Conservation (phyloP, 2,888 invertebrate species). For the Synanthedon tipuliformis region DNA sequence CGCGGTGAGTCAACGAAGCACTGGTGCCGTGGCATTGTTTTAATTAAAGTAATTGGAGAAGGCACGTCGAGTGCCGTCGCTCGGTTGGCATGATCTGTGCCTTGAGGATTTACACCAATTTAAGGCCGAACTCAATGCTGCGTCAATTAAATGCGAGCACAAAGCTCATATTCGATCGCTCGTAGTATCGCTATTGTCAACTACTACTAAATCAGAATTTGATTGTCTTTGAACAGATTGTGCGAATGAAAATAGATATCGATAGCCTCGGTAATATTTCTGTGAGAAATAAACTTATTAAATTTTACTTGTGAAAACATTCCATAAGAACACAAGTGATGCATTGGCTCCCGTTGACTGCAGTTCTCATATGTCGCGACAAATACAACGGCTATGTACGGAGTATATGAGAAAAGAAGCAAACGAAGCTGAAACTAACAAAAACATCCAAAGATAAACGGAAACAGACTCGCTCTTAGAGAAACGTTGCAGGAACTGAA, state of each 20-base stretch:
- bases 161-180: conserved; percentile 33
- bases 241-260: too few relatives aligned
- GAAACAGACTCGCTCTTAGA: conserved; percentile 60
- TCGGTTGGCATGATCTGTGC: conserved; percentile 64
- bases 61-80: conserved; percentile 60
- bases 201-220: too few relatives aligned
- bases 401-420: conserved; percentile 46
- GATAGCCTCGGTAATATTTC: too few relatives aligned
- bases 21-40: conserved; percentile 66
- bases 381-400: conserved; percentile 33
- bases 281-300: too few relatives aligned
- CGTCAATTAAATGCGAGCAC: conserved; percentile 51
- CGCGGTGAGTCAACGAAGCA: conserved; percentile 63
- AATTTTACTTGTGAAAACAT: too few relatives aligned
- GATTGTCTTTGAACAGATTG: too few relatives aligned
- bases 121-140: conserved; percentile 52
- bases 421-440: conserved; percentile 49
- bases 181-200: conserved; percentile 8
- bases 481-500: conserved; percentile 50
- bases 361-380: conserved; percentile 33
- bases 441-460: conserved; percentile 62
- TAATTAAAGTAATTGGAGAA: conserved; percentile 71
- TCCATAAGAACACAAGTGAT: too few relatives aligned
- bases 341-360: conserved; percentile 5
- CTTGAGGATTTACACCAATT: conserved; percentile 69